Evolutionary conservation across 1,140 invertebrate genomes (phyloP), one percentile per base, ranked within the genome.

Genomic region (Leucophenga varia): DNA sequence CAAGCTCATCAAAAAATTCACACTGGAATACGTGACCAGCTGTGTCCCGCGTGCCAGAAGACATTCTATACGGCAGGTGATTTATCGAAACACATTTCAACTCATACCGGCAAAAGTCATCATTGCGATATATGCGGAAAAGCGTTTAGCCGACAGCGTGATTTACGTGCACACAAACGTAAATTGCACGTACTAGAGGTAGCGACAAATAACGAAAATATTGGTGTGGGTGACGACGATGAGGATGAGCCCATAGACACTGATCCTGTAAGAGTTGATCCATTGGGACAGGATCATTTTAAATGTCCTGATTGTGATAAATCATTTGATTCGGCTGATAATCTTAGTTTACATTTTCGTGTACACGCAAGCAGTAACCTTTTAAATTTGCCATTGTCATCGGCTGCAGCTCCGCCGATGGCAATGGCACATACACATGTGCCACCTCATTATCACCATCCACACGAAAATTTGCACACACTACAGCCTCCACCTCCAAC

Each of bases 101-200:
- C 84, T 6, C 88, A 90, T 57, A 86, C 86, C 1, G 86, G 86
- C 1, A 88, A 86, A 60, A 84, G 85, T 61, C 87, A 85, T 61
- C 83, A 85, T 42, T 91, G 88, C 64, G 84, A 89, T 57, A 72
- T 88, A 2, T 91, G 88, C 61, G 82, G 81, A 4, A 84, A 87
- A 56, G 80, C 82, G 8, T 91, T 89, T 56, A 83, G 83, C 18
- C 80, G 87, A 2, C 83, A 83, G 13, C 76, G 80, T 54, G 81
- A 82, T 53, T 77, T 82, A 59, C 79, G 80, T 28, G 50, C 68
- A 0, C 73, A 75, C 42, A 75, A 75, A 21, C 32, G 64, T 5
- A 75, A 75, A 32, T 36, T 74, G 3, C 73, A 75, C 52, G 57
- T 60, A 0, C 16, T 71, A 17, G 54, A 65, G 9, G 37, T 49